Conservation (phyloP, 2,113 vertebrate genomes). For the Entosphenus tridentatus region DNA sequence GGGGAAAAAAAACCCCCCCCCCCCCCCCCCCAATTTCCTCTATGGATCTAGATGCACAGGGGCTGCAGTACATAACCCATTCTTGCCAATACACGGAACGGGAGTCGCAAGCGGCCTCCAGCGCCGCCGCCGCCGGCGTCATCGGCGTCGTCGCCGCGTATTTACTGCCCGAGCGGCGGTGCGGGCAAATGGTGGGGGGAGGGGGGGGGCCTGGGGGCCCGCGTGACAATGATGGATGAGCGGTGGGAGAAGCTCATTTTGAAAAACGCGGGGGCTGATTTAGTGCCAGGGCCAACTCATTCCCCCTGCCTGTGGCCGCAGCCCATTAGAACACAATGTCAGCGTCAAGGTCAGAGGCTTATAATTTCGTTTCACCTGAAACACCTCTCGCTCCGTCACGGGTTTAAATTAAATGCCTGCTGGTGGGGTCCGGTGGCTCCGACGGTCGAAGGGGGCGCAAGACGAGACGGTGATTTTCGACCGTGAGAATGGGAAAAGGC, state of each 20-base stretch:
- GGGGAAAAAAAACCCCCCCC: too few relatives aligned
- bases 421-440: too few relatives aligned
- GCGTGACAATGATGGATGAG: constrained; percentile 6
- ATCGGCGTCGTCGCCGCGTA: neutral
- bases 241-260: constrained; percentile 2
- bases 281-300: constrained; percentile 1
- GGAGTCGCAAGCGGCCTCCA: neutral
- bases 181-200: neutral
- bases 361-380: neutral
- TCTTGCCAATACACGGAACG: neutral
- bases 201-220: neutral
- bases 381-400: neutral
- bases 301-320: neutral
- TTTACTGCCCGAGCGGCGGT: constrained; percentile 1
- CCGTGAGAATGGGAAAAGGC: too few relatives aligned
- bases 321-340: constrained; percentile 6
- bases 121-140: neutral
- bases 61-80: too few relatives aligned
- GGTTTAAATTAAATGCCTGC: neutral
- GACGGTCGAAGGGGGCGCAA: too few relatives aligned
- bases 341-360: constrained; percentile 3
- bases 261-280: constrained; percentile 2
- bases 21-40: too few relatives aligned
- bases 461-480: too few relatives aligned
- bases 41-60: too few relatives aligned